Evolutionary conservation across 2,113 vertebrate genomes (phyloP), one percentile per base, ranked within the genome.

Genomic region (Phaethon lepturus): DNA sequence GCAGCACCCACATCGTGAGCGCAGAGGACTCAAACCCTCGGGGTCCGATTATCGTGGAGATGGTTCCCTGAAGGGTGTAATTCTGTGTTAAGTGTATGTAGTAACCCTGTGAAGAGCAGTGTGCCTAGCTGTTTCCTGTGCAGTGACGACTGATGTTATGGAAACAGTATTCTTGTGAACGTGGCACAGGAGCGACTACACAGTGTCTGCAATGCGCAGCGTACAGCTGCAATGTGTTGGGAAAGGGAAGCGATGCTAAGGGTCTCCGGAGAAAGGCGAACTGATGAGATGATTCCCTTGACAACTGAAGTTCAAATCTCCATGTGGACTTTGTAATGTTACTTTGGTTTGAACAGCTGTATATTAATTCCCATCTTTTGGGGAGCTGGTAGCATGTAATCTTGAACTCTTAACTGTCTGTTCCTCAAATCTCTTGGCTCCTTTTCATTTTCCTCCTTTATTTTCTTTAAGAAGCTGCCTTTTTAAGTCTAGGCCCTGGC

Each of bases 101-200:
- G 45, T 35, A 26, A 16, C 44, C 25, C 50, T 11, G 69, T 23
- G 56, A 18, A 53, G 29, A 69, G 44, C 50, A 29, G 33, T 1
- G 25, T 31, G 20, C 35, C 19, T 22, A 6, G 6, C 4, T 55
- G 18, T 44, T 64, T 15, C 38, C 69, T 25, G 10, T 10, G 15
- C 33, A 19, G 45, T 42, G 64, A 42, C 22, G 49, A 17, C 8
- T 9, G 29, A 11, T 11, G 31, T 28, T 45, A 38, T 0, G 5
- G 35, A 53, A 42, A 25, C 7, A 28, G 14, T 31, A 26, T 33
- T 33, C 45, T 18, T 35, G 50, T 17, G n/a, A 55, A 59, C 6
- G 1, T 6, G 8, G n/a, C 6, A 7, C 2, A 33, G 35, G 26
- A 58, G 35, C 6, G 2, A 9, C 35, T 35, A 1, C 8, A 5